Evolutionary conservation across 2,797 vertebrate genomes (phyloP), one percentile per base, ranked within the genome.

Genomic region (Crypturellus tataupa): DNA sequence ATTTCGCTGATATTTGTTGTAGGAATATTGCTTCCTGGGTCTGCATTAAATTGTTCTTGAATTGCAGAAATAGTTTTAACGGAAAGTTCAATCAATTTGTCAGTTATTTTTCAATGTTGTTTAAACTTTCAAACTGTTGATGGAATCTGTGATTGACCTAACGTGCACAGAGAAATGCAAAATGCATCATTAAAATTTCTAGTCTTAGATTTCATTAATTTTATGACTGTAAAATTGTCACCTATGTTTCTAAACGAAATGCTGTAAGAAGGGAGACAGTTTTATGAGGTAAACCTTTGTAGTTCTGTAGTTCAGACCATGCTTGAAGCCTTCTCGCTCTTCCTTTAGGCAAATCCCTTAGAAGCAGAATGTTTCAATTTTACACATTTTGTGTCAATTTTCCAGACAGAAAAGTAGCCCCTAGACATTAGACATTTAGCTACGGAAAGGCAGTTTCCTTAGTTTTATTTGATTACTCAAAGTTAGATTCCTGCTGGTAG

Each of bases 151-250:
- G 69, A 71, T 82, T 95, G 53, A 82, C 93, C 84, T 94, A 84
- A 80, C 18, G 40, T 72, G 70, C 71, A 53, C 58, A 82, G 83
- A 94, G 70, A 88, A 96, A 82, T 33, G 18, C 63, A 94, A 94
- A 90, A 91, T 77, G 42, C 90, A 94, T 95, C 93, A 96, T 97
- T 97, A 97, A 97, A 97, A 87, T 82, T 47, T 91, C 96, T 37
- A 51, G 73, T 80, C 91, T 96, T 96, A 96, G 85, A 77, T 96
- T 96, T 96, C 93, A 93, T 97, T 97, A 97, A 91, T 96, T 97
- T 97, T 97, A 97, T 96, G 97, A 97, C 98, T 95, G 95, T 99
- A 99, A 99, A 99, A 98, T 99, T 99, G 98, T 99, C 98, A 97
- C 98, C 98, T 98, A 95, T 17, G 47, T 98, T 98, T 98, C 97